Evolutionary conservation across 2,888 invertebrate genomes (phyloP).

Genomic region (Graphium colonna): DNA sequence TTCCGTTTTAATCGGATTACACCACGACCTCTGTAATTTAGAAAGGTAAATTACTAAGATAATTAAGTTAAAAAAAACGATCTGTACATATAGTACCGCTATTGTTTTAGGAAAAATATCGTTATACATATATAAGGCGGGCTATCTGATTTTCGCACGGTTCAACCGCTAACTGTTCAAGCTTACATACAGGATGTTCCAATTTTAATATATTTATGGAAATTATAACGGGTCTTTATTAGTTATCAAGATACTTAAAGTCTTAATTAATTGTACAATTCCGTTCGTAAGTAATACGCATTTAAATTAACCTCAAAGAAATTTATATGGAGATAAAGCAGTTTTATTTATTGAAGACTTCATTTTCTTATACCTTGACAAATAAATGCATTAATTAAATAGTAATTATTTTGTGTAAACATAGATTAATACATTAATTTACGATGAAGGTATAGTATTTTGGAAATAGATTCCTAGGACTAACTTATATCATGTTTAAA

Average conservation of each 20-base stretch:
- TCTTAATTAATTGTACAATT: not conserved
- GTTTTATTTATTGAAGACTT: not conserved
- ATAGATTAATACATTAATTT: too few species aligned
- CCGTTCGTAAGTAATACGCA: too few species aligned
- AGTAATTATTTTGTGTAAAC: too few species aligned
- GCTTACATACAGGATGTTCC: slow-evolving; percentile 52
- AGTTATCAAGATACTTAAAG: not conserved
- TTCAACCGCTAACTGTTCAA: slow-evolving; percentile 57
- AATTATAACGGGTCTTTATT: not conserved
- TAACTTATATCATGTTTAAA: too few species aligned
- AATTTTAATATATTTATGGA: slow-evolving; percentile 6
- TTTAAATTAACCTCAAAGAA: too few species aligned
- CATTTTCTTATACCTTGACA: too few species aligned
- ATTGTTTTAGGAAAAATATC: slow-evolving; percentile 64
- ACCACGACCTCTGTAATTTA: slow-evolving; percentile 41
- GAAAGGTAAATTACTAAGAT: slow-evolving; percentile 39
- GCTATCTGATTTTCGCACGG: slow-evolving; percentile 78
- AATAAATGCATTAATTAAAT: too few species aligned
- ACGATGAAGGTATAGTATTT: too few species aligned
- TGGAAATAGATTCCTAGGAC: too few species aligned
- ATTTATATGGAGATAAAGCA: not conserved
- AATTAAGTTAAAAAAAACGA: slow-evolving; percentile 37
- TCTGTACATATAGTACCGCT: slow-evolving; percentile 40
- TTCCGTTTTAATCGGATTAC: slow-evolving; percentile 22
- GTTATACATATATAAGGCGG: slow-evolving; percentile 69